These are phyloP conservation scores for Dendroctonus valens DNA, from an alignment of 1,140 invertebrate species.

Conservation along the genomic window DNA sequence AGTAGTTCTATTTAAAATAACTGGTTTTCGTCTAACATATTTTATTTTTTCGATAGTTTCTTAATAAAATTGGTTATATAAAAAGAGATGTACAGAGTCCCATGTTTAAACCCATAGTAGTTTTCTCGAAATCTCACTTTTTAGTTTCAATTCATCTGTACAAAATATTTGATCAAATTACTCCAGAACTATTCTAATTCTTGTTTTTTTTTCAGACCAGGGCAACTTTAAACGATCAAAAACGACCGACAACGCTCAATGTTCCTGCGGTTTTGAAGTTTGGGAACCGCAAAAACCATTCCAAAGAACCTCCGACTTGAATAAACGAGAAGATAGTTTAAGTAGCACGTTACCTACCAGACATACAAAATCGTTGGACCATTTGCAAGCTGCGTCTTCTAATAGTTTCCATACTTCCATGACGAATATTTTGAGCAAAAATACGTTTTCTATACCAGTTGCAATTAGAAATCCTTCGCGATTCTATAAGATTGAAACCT, in stretches of 20 bases:
- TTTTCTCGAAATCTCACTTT: too few species aligned
- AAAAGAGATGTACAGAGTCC: too few species aligned
- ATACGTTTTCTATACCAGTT: conserved; percentile 11
- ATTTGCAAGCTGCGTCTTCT: conserved; percentile 52
- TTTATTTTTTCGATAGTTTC: too few species aligned
- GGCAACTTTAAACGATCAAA: conserved; percentile 23
- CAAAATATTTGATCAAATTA: too few species aligned
- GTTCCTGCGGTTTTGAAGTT: conserved; percentile 38
- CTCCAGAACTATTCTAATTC: too few species aligned
- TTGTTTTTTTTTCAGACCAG: conserved; percentile 3
- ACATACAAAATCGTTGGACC: conserved; percentile 78
- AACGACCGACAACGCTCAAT: conserved; percentile 29
- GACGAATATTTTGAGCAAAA: conserved; percentile 31
- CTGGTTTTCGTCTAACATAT: too few species aligned
- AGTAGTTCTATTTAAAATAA: too few species aligned
- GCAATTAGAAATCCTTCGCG: background rate
- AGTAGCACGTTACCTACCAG: conserved; percentile 61
- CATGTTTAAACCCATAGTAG: too few species aligned
- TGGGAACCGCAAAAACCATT: conserved; percentile 36
- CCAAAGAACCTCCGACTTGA: conserved; percentile 28
- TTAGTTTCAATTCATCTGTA: too few species aligned
- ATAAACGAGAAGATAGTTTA: conserved; percentile 40
- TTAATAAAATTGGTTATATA: too few species aligned
- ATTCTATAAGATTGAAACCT: conserved; percentile 47
- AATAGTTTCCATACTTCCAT: conserved; percentile 38